Percentiles rank a stretch among this genome's conserved stretches.
These are phyloP conservation scores for Bombus superbus DNA, from an alignment of 1,140 invertebrate species.

Conservation along the genomic window DNA sequence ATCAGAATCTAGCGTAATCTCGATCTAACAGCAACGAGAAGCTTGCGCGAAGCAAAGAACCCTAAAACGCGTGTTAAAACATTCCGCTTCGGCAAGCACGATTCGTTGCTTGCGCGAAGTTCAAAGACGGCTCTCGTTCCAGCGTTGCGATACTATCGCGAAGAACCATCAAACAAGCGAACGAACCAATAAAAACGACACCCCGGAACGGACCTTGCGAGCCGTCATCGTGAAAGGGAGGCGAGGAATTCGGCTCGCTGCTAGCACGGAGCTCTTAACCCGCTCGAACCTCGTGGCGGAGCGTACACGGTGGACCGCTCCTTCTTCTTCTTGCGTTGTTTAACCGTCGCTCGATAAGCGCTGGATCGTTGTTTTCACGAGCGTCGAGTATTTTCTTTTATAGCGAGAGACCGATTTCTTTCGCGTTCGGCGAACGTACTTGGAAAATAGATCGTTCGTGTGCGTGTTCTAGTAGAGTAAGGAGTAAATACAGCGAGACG, in stretches of 20 bases:
- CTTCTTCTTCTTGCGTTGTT: too few species aligned
- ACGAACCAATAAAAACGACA: conserved; percentile 15
- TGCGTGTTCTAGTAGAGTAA: too few species aligned
- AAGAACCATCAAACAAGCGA: neutral
- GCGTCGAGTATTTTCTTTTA: too few species aligned
- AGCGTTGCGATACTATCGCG: neutral
- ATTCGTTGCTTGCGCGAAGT: neutral
- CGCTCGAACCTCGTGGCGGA: neutral
- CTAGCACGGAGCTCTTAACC: neutral
- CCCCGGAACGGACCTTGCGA: conserved; percentile 10
- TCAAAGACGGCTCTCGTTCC: neutral
- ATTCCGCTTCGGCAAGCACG: neutral
- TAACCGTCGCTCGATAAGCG: too few species aligned
- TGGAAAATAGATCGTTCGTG: too few species aligned
- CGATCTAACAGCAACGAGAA: neutral
- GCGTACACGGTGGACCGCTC: too few species aligned
- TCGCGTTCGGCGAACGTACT: too few species aligned
- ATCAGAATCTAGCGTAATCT: neutral
- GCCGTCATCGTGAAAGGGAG: conserved; percentile 7
- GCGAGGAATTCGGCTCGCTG: conserved; percentile 1
- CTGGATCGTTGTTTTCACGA: too few species aligned
- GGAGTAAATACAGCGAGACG: too few species aligned
- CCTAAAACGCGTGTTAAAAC: neutral
- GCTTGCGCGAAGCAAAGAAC: neutral
- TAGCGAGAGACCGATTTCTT: too few species aligned